Base-by-base conservation (phyloP, 2,888 invertebrate species). In the Perizoma flavofasciatum region DNA sequence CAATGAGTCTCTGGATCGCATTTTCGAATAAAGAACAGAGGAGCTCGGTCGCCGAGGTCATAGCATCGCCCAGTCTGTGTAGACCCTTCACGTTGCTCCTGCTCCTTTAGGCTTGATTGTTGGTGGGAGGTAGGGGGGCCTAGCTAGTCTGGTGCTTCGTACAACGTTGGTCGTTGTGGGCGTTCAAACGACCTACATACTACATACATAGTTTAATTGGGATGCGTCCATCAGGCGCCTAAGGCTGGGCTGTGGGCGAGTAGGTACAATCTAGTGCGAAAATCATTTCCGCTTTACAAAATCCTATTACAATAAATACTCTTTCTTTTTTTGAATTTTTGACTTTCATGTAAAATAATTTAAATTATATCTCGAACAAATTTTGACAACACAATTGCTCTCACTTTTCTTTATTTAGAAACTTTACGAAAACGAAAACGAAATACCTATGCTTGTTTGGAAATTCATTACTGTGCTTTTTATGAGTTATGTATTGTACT, bases 171-270 rank as follows among this genome's bases (percentile, higher is more conserved):
- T 74, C 82, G 79, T 81, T 83, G 89, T 89, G 85, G 90, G 89
- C 87, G 89, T 81, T 77, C 83, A 75, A 74, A 75, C 87, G 89
- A 87, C 89, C 89, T 86, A 89, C 89, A 89, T 88, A 85, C 89
- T 85, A 89, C 88, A 88, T 85, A 89, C 88, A 88, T 88, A 83
- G 83, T 85, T 85, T 87, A 89, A 89, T 89, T 86, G 83, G 80
- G 89, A 89, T 83, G 85, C 89, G 89, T 82, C 89, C 81, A 77
- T 66, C 82, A 85, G 89, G 89, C 89, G 89, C 89, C 88, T 74
- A 79, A 81, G 83, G 84, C 80, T 7, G 5, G 83, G 83, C 81
- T 62, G 71, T 58, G 83, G 83, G 83, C 83, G 82, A 80, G 64
- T 22, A 2, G 22, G 22, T 67, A 73, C 71, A 80, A 82, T 87